Percentiles rank a stretch among this genome's conserved stretches.
Conservation (phyloP, 1,140 invertebrate species). For the Drosophila navojoa region DNA sequence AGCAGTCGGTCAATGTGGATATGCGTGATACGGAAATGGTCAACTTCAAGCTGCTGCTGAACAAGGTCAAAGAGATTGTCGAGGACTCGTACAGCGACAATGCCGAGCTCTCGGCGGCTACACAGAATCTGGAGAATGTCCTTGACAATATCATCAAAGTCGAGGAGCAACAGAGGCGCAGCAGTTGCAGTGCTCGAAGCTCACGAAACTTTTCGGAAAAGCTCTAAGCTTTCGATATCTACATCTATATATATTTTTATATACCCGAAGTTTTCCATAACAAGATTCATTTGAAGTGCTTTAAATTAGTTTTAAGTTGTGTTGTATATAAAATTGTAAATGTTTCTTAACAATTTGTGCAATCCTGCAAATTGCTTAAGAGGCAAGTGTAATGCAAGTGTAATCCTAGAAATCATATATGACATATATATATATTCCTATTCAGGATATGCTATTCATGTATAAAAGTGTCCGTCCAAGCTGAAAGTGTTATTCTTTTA, state of each 20-base stretch:
- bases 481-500: neutral
- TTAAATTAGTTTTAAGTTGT: conserved; percentile 1
- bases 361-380: neutral
- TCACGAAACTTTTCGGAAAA: neutral
- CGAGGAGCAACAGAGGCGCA: conserved; percentile 71
- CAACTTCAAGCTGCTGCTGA: conserved; percentile 73
- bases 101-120: conserved; percentile 77
- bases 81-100: conserved; percentile 83
- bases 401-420: neutral
- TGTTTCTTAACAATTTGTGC: conserved; percentile 21
- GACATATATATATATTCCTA: neutral
- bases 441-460: neutral
- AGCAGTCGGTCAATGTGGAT: conserved; percentile 41
- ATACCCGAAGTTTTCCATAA: neutral
- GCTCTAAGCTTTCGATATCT: no score
- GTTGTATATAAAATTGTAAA: neutral
- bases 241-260: no score
- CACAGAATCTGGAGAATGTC: conserved; percentile 79
- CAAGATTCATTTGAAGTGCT: neutral
- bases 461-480: conserved; percentile 8
- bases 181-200: conserved; percentile 37
- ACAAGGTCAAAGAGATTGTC: conserved; percentile 82
- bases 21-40: conserved; percentile 74
- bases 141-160: conserved; percentile 75
- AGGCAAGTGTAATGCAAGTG: neutral